These are phyloP conservation scores for Alviniconcha strummeri DNA, from an alignment of 2,888 invertebrate genomes.

Conservation along the genomic window DNA sequence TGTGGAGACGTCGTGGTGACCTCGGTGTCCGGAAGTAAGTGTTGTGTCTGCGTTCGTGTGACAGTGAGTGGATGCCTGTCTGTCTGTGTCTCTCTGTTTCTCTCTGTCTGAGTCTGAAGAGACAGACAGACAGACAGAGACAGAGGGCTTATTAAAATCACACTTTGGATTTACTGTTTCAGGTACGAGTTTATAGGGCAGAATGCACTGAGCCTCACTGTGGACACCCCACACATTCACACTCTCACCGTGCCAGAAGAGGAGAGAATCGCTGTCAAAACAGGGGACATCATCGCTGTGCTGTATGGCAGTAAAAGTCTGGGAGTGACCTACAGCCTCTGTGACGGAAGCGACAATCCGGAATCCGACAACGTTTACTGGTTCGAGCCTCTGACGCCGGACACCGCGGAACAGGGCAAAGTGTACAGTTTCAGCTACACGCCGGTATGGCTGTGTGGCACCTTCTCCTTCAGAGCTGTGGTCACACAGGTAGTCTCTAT, in stretches of 20 bases:
- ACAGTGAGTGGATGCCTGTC: not conserved
- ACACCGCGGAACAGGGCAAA: not conserved
- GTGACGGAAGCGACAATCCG: not conserved
- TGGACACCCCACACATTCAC: not conserved
- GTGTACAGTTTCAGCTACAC: constrained; percentile 11
- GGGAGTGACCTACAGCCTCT: not conserved
- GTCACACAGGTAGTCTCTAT: not conserved
- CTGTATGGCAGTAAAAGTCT: not conserved
- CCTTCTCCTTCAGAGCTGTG: constrained; percentile 14
- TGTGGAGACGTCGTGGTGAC: constrained; percentile 6
- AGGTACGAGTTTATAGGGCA: constrained; percentile 25
- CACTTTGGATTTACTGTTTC: not conserved
- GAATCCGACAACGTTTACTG: not conserved
- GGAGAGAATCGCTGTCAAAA: constrained; percentile 19
- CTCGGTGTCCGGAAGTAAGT: not conserved
- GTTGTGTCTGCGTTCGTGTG: not conserved
- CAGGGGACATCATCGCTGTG: constrained; percentile 20
- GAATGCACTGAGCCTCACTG: not conserved
- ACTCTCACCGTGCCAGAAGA: not conserved
- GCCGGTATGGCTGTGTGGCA: not conserved
- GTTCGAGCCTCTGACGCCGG: not conserved
- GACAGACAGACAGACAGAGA: too few species aligned
- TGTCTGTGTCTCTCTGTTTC: not conserved
- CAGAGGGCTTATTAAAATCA: too few species aligned
- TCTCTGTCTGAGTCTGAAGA: not conserved